phyloP scores from a whole-genome alignment of 1,140 invertebrate species.

The Ladona fulva region DNA sequence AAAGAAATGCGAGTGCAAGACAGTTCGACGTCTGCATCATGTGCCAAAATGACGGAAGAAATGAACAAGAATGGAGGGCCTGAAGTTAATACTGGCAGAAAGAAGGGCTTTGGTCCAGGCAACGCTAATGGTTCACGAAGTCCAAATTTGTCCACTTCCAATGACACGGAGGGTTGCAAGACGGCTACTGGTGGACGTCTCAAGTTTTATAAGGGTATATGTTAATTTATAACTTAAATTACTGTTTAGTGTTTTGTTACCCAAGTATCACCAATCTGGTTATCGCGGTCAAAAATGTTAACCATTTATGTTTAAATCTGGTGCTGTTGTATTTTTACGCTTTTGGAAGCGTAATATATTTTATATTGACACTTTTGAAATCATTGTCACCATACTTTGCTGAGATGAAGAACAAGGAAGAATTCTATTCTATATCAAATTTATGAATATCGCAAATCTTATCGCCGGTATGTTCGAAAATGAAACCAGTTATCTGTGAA shows the following conservation, averaged over 20 bases:
- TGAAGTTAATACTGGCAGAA: conserved; percentile 27
- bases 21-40: conserved; percentile 26
- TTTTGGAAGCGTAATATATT: too few species aligned
- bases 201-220: conserved; percentile 48
- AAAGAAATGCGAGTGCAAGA: conserved; percentile 28
- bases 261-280: too few species aligned
- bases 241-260: background rate
- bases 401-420: too few species aligned
- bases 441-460: too few species aligned
- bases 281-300: too few species aligned
- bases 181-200: conserved; percentile 38
- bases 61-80: conserved; percentile 30
- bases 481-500: too few species aligned
- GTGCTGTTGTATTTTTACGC: too few species aligned
- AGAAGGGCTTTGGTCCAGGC: conserved; percentile 22
- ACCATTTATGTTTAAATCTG: too few species aligned
- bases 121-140: conserved; percentile 23
- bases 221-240: background rate
- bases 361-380: too few species aligned
- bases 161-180: conserved; percentile 19
- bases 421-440: too few species aligned
- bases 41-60: conserved; percentile 32
- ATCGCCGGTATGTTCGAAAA: too few species aligned
- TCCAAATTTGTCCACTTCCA: conserved; percentile 20
- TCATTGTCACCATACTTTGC: too few species aligned